These are phyloP conservation scores for Drosophila nr. medialis DNA, from an alignment of 2,888 invertebrate species.

Conservation along the genomic window DNA sequence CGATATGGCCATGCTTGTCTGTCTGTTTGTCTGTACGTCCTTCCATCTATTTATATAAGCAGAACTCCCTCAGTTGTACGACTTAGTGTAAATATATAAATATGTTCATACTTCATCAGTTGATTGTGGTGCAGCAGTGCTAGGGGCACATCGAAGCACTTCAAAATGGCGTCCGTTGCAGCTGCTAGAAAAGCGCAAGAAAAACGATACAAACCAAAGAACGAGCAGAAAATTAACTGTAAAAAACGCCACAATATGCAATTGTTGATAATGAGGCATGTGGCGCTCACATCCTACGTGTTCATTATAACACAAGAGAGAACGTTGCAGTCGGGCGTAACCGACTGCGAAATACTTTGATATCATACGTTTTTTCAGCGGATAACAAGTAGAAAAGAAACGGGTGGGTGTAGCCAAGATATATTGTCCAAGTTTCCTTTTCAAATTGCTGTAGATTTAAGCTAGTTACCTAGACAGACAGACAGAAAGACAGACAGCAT, in stretches of 20 bases:
- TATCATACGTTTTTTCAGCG: no score
- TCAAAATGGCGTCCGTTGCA: conserved; percentile 49
- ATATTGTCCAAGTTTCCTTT: no score
- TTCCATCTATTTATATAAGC: neutral
- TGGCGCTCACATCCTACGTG: conserved; percentile 72
- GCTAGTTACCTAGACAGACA: no score
- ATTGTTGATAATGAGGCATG: conserved; percentile 79
- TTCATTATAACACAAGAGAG: conserved; percentile 10
- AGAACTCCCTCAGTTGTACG: neutral
- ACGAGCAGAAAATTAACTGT: conserved; percentile 69
- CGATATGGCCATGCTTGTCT: neutral
- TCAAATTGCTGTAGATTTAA: no score
- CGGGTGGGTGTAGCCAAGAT: no score
- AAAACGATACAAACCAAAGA: conserved; percentile 14
- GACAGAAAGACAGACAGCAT: no score
- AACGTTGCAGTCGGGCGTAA: no score
- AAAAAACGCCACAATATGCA: conserved; percentile 78
- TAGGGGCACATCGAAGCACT: conserved; percentile 8
- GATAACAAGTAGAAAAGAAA: no score
- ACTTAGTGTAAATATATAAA: neutral
- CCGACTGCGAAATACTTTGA: no score
- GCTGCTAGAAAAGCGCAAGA: conserved; percentile 25
- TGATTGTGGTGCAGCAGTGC: neutral
- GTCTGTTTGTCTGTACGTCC: neutral
- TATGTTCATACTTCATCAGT: conserved; percentile 4